Base-by-base conservation (phyloP, 1,140 invertebrate genomes). In the Drosophila quadrilineata region DNA sequence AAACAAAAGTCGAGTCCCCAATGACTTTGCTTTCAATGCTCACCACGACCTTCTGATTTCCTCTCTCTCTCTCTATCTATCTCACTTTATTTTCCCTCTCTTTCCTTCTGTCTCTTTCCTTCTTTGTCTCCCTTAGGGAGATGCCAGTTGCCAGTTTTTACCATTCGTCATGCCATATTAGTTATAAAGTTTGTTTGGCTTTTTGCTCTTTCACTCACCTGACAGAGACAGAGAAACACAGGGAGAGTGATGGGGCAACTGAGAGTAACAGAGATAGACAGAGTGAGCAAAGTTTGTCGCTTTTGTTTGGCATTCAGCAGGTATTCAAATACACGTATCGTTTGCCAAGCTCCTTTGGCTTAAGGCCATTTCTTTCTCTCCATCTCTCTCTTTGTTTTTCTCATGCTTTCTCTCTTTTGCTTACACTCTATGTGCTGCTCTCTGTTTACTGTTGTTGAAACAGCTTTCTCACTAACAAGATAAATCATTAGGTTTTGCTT, bases 91-190 rank as follows among this genome's bases (percentile, higher is more conserved):
- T n/a, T n/a, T n/a, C n/a, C n/a, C n/a, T n/a, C n/a, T n/a, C n/a
- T n/a, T n/a, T n/a, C n/a, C n/a, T n/a, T n/a, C n/a, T n/a, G n/a
- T n/a, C n/a, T n/a, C n/a, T n/a, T n/a, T n/a, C n/a, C n/a, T n/a
- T 26, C 53, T 54, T 38, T 53, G 40, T 54, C 31, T 4, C 24
- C 28, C 46, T 40, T 43, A 21, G n/a, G 2, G 24, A 41, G 50
- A 19, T 41, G 5, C 17, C 36, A 35, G 58, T 53, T 53, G 17
- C 8, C 38, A 52, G 58, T 50, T 60, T 49, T 62, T 54, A 29
- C 49, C 50, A 57, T 57, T 65, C 62, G 62, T 66, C 63, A 66
- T 59, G 63, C 10, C 63, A 50, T 60, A 66, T 66, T 66, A 66
- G 63, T 66, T 66, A 29, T 50, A 45, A 43, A 66, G 54, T 48